Base-by-base conservation (phyloP, 2,797 vertebrate genomes). In the Hafferia zeledoni region DNA sequence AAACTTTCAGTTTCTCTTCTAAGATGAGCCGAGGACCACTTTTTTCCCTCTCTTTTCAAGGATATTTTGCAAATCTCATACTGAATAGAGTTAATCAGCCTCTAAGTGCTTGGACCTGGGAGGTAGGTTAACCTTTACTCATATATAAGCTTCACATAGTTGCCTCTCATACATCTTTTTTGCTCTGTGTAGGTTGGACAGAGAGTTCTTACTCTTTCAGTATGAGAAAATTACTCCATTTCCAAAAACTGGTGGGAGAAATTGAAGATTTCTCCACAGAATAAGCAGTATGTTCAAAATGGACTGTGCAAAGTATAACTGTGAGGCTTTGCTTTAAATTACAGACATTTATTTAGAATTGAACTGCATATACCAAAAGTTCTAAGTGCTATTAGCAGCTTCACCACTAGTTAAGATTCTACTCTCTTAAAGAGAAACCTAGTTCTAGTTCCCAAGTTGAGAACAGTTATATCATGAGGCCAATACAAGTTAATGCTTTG, bases 1-100 rank as follows among this genome's bases (percentile, higher is more conserved):
- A 95, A 90, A 65, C 17, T 59, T 87, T 13, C 14, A 10, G 22
- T 37, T 86, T 76, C n/a, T 79, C 11, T 76, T 90, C 60, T 90
- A 72, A 52, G 53, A 83, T 20, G 52, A 57, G 31, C 67, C n/a
- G 79, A 91, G 39, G n/a, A 11, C 8, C 47, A 63, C 11, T 69
- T 64, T 28, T 12, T 4, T 4, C 9, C 4, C 0, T 24, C 13
- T 12, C 33, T 55, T 55, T 6, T 30, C 52, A 46, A 27, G 31
- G 39, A 37, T 52, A 52, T 84, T 82, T 90, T 1, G 0, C 47
- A 77, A 69, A 60, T 75, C n/a, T 55, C 71, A 55, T 27, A 11
- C 12, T 41, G 25, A 23, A 11, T 5, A 46, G 28, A 44, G 31
- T 72, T 76, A 70, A 35, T 39, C 15, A 65, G 53, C 49, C 63